Evolutionary conservation across 2,113 vertebrate genomes (phyloP), one percentile per base, ranked within the genome.

Genomic region (Rhinichthys klamathensis): DNA sequence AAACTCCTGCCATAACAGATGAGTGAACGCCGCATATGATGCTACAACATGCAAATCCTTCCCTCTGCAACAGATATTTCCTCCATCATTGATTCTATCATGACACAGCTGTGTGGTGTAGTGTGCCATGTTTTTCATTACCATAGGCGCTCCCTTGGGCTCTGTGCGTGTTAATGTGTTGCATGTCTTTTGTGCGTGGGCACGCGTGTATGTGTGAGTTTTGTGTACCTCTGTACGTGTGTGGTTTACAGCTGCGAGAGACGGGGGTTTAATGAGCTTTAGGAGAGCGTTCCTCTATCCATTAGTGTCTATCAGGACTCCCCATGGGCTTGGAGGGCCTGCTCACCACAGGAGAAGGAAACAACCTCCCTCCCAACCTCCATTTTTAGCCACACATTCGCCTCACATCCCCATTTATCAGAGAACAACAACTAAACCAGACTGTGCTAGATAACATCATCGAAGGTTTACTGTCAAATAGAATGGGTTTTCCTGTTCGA

Each of bases 261-360:
- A 89, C 58, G 3, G 60, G 56, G 49, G 23, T 85, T 80, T 88
- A 89, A 89, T 85, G 79, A 85, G 87, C 63, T 86, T 87, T 23
- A 81, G 82, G 10, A 70, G 86, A 82, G 80, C 65, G 74, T 80
- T 87, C 85, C 77, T 83, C 87, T 87, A 81, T 79, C 83, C 80
- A 87, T 88, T 82, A 88, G 70, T 86, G 76, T 87, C 84, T 85
- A 80, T 90, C 84, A 87, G 87, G 70, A 84, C 81, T 83, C 85
- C 90, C 85, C 16, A 25, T 46, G 32, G 85, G 80, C 86, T 46
- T 49, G 35, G 51, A 6, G 25, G 56, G 44, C 80, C 81, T 72
- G 65, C 46, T 72, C 63, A 58, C 81, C 81, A 83, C 81, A 83
- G 73, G 87, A 76, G 80, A 38, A 54, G 80, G 78, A 85, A 86